phyloP scores from a whole-genome alignment of 2,797 vertebrate genomes.

The Hylomyscus alleni region DNA sequence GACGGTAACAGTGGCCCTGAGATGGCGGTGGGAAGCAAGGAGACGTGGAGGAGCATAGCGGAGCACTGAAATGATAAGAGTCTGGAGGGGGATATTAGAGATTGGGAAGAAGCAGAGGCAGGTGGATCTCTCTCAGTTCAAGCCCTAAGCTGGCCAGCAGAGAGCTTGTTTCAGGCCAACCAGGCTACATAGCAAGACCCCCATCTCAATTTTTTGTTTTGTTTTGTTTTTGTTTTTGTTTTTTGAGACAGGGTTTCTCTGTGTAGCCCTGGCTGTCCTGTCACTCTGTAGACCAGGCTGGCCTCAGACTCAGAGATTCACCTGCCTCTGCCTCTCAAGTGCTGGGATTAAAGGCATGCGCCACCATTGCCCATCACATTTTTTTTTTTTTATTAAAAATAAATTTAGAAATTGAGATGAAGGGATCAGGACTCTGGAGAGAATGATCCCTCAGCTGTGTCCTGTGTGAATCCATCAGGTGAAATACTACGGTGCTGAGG shows the following conservation, averaged over 20 bases:
- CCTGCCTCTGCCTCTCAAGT: too few relatives aligned
- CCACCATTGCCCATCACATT: too few relatives aligned
- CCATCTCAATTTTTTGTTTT: not conserved
- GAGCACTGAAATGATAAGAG: accelerated
- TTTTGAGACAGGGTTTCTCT: too few relatives aligned
- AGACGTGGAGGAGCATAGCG: not conserved
- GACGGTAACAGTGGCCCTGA: constrained; percentile 90
- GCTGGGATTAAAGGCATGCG: too few relatives aligned
- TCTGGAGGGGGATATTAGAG: not conserved
- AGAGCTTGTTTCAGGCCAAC: not conserved
- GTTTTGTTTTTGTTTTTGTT: too few relatives aligned
- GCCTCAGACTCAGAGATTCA: too few relatives aligned
- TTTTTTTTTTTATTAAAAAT: not conserved
- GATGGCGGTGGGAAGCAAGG: not conserved
- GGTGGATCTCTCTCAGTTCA: not conserved
- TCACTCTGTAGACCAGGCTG: too few relatives aligned
- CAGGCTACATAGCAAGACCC: not conserved
- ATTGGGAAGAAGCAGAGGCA: not conserved
- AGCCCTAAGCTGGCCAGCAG: not conserved
- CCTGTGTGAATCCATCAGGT: constrained; percentile 89
- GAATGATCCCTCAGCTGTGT: accelerated
- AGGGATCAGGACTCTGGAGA: not conserved
- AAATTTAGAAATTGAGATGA: not conserved
- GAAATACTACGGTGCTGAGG: constrained; percentile 98
- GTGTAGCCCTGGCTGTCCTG: too few relatives aligned